Evolutionary conservation across 1,140 invertebrate species (phyloP).

Genomic region (Halictus rubicundus): DNA sequence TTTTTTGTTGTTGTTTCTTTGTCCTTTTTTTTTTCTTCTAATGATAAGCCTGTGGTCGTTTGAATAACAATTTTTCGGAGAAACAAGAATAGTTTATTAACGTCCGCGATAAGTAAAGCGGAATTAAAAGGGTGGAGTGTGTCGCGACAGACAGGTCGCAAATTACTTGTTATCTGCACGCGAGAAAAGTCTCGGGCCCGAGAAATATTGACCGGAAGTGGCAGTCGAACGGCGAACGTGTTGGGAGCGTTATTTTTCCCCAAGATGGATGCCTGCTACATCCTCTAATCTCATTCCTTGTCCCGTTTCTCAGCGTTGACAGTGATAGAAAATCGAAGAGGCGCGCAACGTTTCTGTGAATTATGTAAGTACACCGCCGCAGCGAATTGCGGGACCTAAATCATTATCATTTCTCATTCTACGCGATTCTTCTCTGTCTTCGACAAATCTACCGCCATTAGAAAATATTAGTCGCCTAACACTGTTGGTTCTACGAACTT

Average conservation of each 20-base stretch:
- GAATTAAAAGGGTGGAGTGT: too few species aligned
- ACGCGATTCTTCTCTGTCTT: too few species aligned
- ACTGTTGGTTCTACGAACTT: too few species aligned
- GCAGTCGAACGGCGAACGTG: constrained; percentile 8
- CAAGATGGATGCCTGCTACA: not conserved
- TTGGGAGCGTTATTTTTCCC: not conserved
- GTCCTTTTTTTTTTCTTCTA: not conserved
- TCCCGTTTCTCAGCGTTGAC: not conserved
- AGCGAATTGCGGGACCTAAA: too few species aligned
- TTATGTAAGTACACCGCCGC: not conserved
- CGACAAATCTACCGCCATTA: too few species aligned
- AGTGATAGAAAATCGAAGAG: not conserved
- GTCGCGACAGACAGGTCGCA: not conserved
- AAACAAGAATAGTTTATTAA: too few species aligned
- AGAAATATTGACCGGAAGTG: constrained; percentile 24
- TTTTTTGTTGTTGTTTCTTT: too few species aligned
- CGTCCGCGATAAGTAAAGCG: too few species aligned
- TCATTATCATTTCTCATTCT: too few species aligned
- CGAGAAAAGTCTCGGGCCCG: not conserved
- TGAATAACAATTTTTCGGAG: too few species aligned
- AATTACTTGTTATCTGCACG: constrained; percentile 22
- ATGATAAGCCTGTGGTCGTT: too few species aligned
- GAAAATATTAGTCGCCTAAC: too few species aligned
- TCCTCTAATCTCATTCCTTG: not conserved
- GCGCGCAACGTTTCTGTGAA: not conserved